Conservation (phyloP, 1,140 invertebrate species). For the Apolygus lucorum region DNA sequence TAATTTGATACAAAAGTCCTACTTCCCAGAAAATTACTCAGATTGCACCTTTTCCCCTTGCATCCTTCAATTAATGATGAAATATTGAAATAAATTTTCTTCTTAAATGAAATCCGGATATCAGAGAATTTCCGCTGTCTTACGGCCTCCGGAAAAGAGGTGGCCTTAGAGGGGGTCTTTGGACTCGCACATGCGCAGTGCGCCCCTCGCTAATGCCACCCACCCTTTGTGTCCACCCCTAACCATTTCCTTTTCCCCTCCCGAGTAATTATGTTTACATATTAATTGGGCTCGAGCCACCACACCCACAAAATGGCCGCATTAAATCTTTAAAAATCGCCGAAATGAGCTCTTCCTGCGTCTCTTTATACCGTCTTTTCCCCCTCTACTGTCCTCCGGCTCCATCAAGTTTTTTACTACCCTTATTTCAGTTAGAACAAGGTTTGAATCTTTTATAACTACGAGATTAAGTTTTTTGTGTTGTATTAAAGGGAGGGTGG, state of each 20-base stretch:
- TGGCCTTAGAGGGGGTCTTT: background rate
- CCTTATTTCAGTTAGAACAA: too few species aligned
- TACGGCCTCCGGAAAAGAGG: too few species aligned
- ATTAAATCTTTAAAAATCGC: conserved; percentile 7
- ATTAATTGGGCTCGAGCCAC: conserved; percentile 5
- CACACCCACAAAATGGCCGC: conserved; percentile 16
- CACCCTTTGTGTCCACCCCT: background rate
- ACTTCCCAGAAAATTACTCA: too few species aligned
- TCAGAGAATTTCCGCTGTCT: background rate
- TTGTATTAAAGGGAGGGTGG: background rate
- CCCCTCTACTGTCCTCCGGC: background rate
- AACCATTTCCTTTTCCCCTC: background rate
- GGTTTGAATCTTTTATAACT: background rate
- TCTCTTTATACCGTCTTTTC: background rate
- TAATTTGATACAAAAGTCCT: too few species aligned
- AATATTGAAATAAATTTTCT: too few species aligned
- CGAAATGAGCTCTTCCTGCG: background rate
- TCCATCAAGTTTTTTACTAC: too few species aligned
- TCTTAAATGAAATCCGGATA: too few species aligned
- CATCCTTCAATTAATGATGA: too few species aligned
- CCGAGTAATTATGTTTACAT: conserved; percentile 13
- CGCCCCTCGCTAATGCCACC: background rate
- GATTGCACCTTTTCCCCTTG: too few species aligned
- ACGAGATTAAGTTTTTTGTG: background rate
- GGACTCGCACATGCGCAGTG: background rate